Evolutionary conservation across 2,888 invertebrate genomes (phyloP).

Genomic region (Agonopterix subpropinquella): DNA sequence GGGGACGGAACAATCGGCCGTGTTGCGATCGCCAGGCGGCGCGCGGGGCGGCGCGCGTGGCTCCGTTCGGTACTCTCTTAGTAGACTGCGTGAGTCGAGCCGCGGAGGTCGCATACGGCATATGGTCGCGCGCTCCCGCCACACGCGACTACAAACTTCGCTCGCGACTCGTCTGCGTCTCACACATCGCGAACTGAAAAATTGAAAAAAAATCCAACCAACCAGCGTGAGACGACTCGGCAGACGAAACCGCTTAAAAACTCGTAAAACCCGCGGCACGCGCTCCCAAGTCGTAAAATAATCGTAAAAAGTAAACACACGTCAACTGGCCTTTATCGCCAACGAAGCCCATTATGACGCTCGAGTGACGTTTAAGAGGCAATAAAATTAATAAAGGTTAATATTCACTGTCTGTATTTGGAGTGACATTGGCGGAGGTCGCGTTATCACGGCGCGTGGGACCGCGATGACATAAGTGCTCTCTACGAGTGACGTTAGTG

Average conservation of each 20-base stretch:
- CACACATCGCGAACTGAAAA: constrained; percentile 38
- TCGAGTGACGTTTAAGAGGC: constrained; percentile 73
- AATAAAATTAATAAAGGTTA: constrained; percentile 73
- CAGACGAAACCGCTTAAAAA: constrained; percentile 62
- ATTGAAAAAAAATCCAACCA: constrained; percentile 23
- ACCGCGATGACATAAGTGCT: constrained; percentile 73
- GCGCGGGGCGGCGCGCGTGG: constrained; percentile 78
- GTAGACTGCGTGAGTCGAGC: constrained; percentile 81
- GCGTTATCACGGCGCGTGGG: constrained; percentile 66
- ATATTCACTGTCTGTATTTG: constrained; percentile 58
- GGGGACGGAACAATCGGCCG: constrained; percentile 71
- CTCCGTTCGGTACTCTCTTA: constrained; percentile 42
- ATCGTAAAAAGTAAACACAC: constrained; percentile 76
- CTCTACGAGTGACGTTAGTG: constrained; percentile 64
- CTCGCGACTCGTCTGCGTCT: constrained; percentile 47
- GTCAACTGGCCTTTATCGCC: constrained; percentile 71
- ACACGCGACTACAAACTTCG: constrained; percentile 64
- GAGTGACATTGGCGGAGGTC: constrained; percentile 69
- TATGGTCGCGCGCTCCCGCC: constrained; percentile 52
- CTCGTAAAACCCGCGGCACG: constrained; percentile 72
- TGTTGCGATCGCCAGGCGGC: constrained; percentile 59
- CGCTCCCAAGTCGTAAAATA: constrained; percentile 71
- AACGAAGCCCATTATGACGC: constrained; percentile 72
- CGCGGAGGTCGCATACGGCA: constrained; percentile 70
- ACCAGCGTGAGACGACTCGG: constrained; percentile 44